Conservation (phyloP, 2,113 vertebrate species). For the Pandion haliaetus region DNA sequence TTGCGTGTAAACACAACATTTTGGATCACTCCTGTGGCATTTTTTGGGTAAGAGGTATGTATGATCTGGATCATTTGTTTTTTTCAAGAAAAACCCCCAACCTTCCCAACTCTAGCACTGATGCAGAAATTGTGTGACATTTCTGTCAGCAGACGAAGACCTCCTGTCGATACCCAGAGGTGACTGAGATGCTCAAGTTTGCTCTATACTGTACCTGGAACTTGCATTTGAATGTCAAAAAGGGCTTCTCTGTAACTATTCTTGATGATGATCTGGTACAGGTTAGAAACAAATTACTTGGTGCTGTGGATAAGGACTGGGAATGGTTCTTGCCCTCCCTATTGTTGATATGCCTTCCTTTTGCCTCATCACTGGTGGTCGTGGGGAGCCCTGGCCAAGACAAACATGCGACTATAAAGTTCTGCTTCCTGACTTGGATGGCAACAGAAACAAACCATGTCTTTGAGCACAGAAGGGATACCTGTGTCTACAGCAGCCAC, state of each 20-base stretch:
- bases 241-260: conserved; percentile 60
- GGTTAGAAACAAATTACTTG: conserved; percentile 57
- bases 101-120: neutral
- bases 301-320: conserved; percentile 67
- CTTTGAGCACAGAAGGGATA: neutral
- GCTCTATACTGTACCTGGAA: conserved; percentile 45
- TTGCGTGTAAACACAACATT: neutral
- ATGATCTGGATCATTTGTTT: neutral
- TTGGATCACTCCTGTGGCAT: neutral
- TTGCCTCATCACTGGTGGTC: conserved; percentile 56
- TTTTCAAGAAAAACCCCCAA: neutral
- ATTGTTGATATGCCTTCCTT: conserved; percentile 59
- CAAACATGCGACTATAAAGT: neutral
- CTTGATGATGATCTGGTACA: conserved; percentile 55
- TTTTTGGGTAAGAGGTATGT: neutral
- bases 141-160: neutral
- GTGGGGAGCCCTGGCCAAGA: conserved; percentile 56
- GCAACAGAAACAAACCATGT: neutral
- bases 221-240: conserved; percentile 42
- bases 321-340: conserved; percentile 63
- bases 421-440: neutral
- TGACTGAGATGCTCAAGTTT: neutral
- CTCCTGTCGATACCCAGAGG: neutral
- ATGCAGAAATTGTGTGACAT: neutral
- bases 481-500: neutral